A percentile compares a stretch with the other conserved stretches of the same genome.
These are phyloP conservation scores for Hypselothyrea guttata DNA, from an alignment of 2,888 invertebrate species.

Conservation along the genomic window DNA sequence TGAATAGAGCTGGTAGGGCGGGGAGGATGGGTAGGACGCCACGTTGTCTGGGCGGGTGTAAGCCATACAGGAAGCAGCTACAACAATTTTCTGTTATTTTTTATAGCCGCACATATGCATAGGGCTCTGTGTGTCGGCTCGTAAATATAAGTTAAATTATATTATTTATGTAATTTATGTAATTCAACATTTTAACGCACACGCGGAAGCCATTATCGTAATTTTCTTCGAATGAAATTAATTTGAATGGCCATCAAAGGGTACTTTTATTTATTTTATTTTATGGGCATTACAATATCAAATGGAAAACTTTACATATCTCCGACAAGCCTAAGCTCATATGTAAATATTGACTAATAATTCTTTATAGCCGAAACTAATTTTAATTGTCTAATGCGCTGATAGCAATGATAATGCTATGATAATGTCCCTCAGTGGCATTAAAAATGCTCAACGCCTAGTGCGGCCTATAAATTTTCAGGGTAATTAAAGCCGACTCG, in stretches of 20 bases:
- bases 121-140: constrained; percentile 31
- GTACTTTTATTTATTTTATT: too few species aligned
- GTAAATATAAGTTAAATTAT: constrained; percentile 76
- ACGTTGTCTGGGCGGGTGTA: constrained; percentile 6
- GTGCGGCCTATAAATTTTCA: constrained; percentile 58
- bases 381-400: constrained; percentile 25
- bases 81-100: constrained; percentile 29
- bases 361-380: constrained; percentile 25
- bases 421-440: constrained; percentile 22
- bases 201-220: constrained; percentile 71
- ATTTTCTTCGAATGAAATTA: constrained; percentile 44
- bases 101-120: constrained; percentile 47
- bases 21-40: background rate
- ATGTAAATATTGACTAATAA: too few species aligned
- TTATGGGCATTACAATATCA: too few species aligned
- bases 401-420: constrained; percentile 13
- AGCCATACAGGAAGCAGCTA: constrained; percentile 1
- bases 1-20: background rate
- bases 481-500: constrained; percentile 44
- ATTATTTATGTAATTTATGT: constrained; percentile 58
- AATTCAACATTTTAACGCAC: constrained; percentile 29
- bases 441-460: constrained; percentile 57
- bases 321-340: too few species aligned
- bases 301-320: too few species aligned
- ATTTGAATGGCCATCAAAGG: background rate